Conservation (phyloP, 2,113 vertebrate genomes). For the Microtus richardsoni region DNA sequence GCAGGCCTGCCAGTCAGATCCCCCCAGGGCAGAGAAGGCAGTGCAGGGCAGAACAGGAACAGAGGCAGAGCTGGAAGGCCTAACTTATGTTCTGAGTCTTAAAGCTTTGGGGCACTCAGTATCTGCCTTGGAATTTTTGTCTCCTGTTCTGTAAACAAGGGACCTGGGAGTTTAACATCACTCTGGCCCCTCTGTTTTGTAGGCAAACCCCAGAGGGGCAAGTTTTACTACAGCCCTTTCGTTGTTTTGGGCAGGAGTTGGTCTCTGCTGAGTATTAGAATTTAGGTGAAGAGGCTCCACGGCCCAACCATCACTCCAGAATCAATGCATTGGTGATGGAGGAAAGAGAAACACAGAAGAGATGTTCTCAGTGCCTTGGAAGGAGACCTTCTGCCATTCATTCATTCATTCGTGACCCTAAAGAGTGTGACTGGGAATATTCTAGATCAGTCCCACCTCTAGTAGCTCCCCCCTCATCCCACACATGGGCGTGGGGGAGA, state of each 20-base stretch:
- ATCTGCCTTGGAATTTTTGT: neutral
- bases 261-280: neutral
- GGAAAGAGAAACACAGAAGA: neutral
- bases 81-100: neutral
- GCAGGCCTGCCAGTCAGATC: neutral
- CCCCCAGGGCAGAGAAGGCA: neutral
- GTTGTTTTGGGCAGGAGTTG: neutral
- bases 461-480: neutral
- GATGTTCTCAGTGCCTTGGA: neutral
- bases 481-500: neutral
- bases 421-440: neutral
- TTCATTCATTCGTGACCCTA: neutral
- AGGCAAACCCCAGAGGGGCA: neutral
- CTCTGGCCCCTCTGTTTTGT: neutral
- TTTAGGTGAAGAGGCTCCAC: neutral
- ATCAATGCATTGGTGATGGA: too few relatives aligned
- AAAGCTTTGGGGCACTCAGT: neutral
- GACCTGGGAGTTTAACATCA: too few relatives aligned
- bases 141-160: slow-evolving; percentile 13
- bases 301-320: neutral
- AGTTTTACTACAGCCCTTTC: neutral
- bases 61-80: neutral
- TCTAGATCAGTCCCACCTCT: neutral
- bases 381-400: neutral
- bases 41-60: neutral